Base-by-base conservation (phyloP, 2,113 vertebrate genomes). In the Cygnus buccinator region DNA sequence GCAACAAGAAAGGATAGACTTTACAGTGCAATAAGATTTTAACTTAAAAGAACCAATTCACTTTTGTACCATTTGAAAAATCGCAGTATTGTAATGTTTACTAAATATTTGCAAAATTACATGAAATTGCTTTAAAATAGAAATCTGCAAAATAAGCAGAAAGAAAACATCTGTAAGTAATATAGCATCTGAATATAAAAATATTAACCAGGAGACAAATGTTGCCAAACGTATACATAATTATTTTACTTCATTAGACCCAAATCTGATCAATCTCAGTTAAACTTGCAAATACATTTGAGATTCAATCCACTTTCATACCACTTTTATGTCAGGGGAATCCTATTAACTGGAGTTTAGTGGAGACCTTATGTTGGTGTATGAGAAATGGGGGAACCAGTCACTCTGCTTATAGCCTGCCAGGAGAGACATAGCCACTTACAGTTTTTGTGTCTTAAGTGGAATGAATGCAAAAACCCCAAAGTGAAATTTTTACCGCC, bases 161-260 rank as follows among this genome's bases (percentile, higher is more conserved):
- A 86, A 93, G 28, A 83, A 94, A 90, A 44, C 83, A 96, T 95
- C 89, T 97, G 90, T 65, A 79, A 96, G 85, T 50, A 94, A 89
- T 96, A 52, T 21, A 67, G 81, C 23, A 83, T 89, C 48, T 78
- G 59, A 96, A 73, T 12, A 73, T 70, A 79, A 90, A 91, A 93
- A 84, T 84, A 95, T 92, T 84, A 96, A 93, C 35, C 58, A 54
- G 58, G 71, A 93, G 75, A 73, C 9, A 86, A 92, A 77, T 19
- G 28, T n/a, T 93, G 91, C 80, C 88, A 96, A 91, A 75, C 33
- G 25, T 63, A 37, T 59, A 92, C 66, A 61, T 66, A 95, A 93
- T 94, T 91, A 93, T 65, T 91, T 58, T 83, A 61, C 46, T 93
- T 80, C 86, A 41, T 94, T 96, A 91, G 73, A 73, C 62, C 9